phyloP scores from a whole-genome alignment of 2,888 invertebrate genomes.

The Eupithecia exiguata region DNA sequence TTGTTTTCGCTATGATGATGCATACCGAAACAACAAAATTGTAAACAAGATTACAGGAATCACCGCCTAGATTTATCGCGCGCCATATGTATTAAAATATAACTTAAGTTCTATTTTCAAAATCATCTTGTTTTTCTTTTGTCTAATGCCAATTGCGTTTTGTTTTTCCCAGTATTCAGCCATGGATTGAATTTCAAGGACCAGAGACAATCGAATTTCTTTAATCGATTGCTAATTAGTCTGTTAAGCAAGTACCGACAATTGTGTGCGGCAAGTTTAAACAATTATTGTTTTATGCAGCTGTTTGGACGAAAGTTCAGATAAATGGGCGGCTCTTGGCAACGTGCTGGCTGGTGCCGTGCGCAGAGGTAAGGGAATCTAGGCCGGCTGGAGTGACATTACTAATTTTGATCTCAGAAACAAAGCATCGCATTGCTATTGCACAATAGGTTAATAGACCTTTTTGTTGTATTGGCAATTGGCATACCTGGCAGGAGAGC shows the following conservation, averaged over 20 bases:
- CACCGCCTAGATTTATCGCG: slow-evolving; percentile 9
- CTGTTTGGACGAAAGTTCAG: slow-evolving; percentile 48
- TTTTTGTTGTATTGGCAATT: slow-evolving; percentile 32
- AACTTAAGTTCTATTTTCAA: slow-evolving; percentile 17
- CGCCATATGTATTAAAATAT: too few relatives aligned
- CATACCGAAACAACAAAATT: slow-evolving; percentile 33
- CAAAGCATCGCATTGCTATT: slow-evolving; percentile 64
- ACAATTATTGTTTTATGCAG: slow-evolving; percentile 42
- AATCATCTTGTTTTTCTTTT: not conserved
- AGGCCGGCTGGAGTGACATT: slow-evolving; percentile 83
- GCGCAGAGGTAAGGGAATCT: slow-evolving; percentile 80
- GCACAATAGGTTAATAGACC: slow-evolving; percentile 38
- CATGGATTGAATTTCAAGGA: slow-evolving; percentile 16
- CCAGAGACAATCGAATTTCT: slow-evolving; percentile 4
- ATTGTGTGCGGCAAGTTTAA: slow-evolving; percentile 26
- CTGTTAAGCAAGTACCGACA: slow-evolving; percentile 5
- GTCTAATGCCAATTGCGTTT: slow-evolving; percentile 8
- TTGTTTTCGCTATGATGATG: slow-evolving; percentile 56
- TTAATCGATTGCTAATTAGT: slow-evolving; percentile 17
- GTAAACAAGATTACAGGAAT: slow-evolving; percentile 32
- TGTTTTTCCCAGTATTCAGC: slow-evolving; percentile 5
- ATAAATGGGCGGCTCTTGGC: slow-evolving; percentile 61
- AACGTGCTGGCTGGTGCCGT: slow-evolving; percentile 75
- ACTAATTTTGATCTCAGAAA: slow-evolving; percentile 81
- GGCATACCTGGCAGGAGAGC: slow-evolving; percentile 27